phyloP scores from a whole-genome alignment of 2,888 invertebrate genomes.

The Linnaemya vulpina region DNA sequence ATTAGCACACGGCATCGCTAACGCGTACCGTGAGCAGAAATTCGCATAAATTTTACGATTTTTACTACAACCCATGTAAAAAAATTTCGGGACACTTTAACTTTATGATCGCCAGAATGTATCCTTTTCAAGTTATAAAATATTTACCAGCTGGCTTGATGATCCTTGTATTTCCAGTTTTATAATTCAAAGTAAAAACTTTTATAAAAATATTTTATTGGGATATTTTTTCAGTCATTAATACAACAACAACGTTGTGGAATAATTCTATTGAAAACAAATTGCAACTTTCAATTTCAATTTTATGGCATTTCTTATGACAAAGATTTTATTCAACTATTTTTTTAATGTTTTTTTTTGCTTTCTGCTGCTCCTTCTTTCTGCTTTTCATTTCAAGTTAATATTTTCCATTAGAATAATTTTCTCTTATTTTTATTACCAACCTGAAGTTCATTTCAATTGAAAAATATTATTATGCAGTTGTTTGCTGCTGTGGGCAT shows the following conservation, averaged over 20 bases:
- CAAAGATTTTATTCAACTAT: slow-evolving; percentile 17
- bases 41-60: no score
- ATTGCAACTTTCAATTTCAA: background rate
- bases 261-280: background rate
- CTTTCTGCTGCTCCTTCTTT: background rate
- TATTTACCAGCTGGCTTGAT: no score
- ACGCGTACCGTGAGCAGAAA: no score
- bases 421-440: slow-evolving; percentile 41
- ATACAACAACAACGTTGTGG: background rate
- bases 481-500: slow-evolving; percentile 4
- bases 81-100: no score
- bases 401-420: slow-evolving; percentile 59
- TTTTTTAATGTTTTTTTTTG: slow-evolving; percentile 1
- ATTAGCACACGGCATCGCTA: no score
- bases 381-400: slow-evolving; percentile 47
- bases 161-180: no score
- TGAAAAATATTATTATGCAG: slow-evolving; percentile 27
- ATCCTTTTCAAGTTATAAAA: no score
- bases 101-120: no score
- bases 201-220: no score
- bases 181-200: no score
- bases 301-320: background rate
- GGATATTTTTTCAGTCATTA: no score
- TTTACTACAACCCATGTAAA: no score
- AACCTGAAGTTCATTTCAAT: slow-evolving; percentile 47